Evolutionary conservation across 1,140 invertebrate species (phyloP), one percentile per base, ranked within the genome.

Genomic region (Oppia nitens): DNA sequence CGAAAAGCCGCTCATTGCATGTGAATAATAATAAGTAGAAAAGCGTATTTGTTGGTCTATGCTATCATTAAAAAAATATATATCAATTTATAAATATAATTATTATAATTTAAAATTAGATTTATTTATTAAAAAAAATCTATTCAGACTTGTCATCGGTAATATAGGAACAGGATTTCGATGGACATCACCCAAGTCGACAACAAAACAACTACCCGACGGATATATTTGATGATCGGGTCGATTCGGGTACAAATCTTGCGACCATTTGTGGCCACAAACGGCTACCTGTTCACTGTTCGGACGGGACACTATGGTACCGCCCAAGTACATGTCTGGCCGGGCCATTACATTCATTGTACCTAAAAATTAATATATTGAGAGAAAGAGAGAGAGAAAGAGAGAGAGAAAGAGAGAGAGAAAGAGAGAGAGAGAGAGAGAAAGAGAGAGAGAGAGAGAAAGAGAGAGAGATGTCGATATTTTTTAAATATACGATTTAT

Each of bases 1-100:
- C 2, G 56, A 57, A 57, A 57, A 57, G 17, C 56, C 56, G 27
- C 45, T 23, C 56, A 57, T 57, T 11, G 47, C 56, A 57, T 57
- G 47, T 3, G 56, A 48, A 25, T 57, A 51, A 52, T 49, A 52
- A 45, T 57, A 57, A 40, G 32, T 40, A 40, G n/a, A n/a, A n/a
- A n/a, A n/a, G 6, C 32, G 32, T 40, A 40, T 40, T 40, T 40
- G 32, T n/a, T n/a, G n/a, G n/a, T n/a, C n/a, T n/a, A n/a, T n/a
- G n/a, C n/a, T n/a, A n/a, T n/a, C n/a, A n/a, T n/a, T n/a, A n/a
- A n/a, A n/a, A n/a, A n/a, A n/a, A n/a, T n/a, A n/a, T n/a, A n/a
- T n/a, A n/a, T n/a, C n/a, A n/a, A n/a, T n/a, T n/a, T n/a, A n/a
- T n/a, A n/a, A n/a, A n/a, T n/a, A n/a, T n/a, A n/a, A n/a, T n/a